Evolutionary conservation across 2,888 invertebrate species (phyloP).

Genomic region (Netelia melanura): DNA sequence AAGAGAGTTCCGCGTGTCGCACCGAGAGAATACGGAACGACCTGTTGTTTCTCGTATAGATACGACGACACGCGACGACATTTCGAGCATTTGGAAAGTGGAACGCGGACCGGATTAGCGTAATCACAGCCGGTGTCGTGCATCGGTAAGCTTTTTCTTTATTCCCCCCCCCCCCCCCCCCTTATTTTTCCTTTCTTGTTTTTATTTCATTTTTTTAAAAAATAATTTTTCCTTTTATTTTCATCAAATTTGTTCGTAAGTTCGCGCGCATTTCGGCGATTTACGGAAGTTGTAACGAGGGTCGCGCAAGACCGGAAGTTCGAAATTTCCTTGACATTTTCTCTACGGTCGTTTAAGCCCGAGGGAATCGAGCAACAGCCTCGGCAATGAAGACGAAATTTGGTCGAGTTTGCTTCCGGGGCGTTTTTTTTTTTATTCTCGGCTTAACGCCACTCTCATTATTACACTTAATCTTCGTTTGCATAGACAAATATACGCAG

Average conservation of each 20-base stretch:
- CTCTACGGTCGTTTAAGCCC: neutral
- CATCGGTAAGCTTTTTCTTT: constrained; percentile 61
- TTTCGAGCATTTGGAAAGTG: constrained; percentile 65
- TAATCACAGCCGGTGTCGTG: constrained; percentile 69
- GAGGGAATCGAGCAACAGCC: neutral
- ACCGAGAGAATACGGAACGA: constrained; percentile 67
- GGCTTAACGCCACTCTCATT: constrained; percentile 16
- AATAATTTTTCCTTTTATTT: neutral
- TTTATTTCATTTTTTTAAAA: neutral
- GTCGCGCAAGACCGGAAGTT: neutral
- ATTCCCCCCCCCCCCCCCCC: neutral
- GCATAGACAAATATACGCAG: neutral
- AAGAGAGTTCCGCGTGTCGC: constrained; percentile 58
- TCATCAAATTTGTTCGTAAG: neutral
- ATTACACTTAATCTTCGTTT: neutral
- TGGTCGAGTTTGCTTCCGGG: constrained; percentile 51
- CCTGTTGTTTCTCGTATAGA: constrained; percentile 48
- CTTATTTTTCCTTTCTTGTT: neutral
- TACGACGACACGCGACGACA: constrained; percentile 1
- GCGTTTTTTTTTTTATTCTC: neutral
- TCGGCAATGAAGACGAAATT: constrained; percentile 40
- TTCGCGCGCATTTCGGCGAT: neutral
- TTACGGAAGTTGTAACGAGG: constrained; percentile 16
- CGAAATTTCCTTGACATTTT: constrained; percentile 36
- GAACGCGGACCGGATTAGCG: constrained; percentile 67